A percentile compares a stretch with the other conserved stretches of the same genome.
Conservation (phyloP, 2,113 vertebrate genomes). For the Aleadryas rufinucha region DNA sequence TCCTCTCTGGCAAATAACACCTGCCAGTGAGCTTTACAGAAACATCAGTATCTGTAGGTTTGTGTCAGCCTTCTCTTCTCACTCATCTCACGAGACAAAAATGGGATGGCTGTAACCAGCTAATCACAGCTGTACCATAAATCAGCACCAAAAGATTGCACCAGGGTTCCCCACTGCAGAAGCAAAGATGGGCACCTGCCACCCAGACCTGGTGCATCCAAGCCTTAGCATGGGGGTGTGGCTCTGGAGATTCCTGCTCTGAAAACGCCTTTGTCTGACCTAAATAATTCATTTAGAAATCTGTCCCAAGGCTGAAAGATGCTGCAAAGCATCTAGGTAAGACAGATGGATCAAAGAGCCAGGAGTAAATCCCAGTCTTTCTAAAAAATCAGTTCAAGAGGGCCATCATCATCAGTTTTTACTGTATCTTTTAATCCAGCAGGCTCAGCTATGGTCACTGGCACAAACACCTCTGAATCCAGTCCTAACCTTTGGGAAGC, state of each 20-base stretch:
- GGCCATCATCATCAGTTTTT: background rate
- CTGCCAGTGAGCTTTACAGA: background rate
- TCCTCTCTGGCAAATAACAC: background rate
- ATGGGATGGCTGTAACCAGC: background rate
- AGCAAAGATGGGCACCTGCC: background rate
- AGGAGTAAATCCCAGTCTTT: background rate
- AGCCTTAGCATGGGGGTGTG: background rate
- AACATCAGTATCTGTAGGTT: background rate
- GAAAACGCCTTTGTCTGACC: background rate
- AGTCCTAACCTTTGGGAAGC: background rate
- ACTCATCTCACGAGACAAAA: background rate
- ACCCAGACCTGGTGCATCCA: background rate
- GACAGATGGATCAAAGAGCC: background rate
- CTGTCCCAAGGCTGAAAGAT: background rate
- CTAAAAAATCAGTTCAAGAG: background rate
- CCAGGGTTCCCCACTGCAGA: background rate
- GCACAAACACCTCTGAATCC: background rate
- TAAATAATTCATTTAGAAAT: background rate
- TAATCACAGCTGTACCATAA: background rate
- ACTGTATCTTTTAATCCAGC: background rate
- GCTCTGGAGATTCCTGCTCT: background rate
- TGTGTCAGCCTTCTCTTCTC: background rate
- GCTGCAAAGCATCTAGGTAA: background rate
- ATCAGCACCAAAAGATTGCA: background rate
- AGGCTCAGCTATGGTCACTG: background rate